A percentile compares a stretch with the other conserved stretches of the same genome.
These are phyloP conservation scores for Hylaea fasciaria DNA, from an alignment of 2,888 invertebrate species.

Conservation along the genomic window DNA sequence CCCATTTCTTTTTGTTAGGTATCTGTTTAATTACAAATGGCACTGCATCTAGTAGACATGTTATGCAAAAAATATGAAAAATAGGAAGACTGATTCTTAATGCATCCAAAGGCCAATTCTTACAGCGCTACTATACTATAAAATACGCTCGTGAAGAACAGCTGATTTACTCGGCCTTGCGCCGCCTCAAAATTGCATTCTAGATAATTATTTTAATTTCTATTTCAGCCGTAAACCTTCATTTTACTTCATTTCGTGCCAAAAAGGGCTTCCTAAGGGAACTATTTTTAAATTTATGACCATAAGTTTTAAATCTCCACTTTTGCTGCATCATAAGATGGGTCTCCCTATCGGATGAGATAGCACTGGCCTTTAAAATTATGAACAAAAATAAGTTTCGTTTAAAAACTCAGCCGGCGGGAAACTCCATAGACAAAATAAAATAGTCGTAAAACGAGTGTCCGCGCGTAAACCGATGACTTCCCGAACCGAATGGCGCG, in stretches of 20 bases:
- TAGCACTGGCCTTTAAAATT: background rate
- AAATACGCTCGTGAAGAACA: slow-evolving; percentile 23
- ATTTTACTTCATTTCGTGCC: too few relatives aligned
- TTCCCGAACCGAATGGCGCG: slow-evolving; percentile 47
- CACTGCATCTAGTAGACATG: too few relatives aligned
- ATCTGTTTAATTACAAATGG: too few relatives aligned
- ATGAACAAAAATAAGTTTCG: slow-evolving; percentile 1
- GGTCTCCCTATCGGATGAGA: too few relatives aligned
- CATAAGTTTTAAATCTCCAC: too few relatives aligned
- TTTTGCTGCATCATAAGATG: too few relatives aligned
- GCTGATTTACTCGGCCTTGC: slow-evolving; percentile 47
- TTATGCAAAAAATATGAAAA: too few relatives aligned
- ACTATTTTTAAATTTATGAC: too few relatives aligned
- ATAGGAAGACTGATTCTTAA: too few relatives aligned
- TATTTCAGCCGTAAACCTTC: slow-evolving; percentile 6
- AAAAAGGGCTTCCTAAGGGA: too few relatives aligned
- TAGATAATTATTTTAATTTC: slow-evolving; percentile 78
- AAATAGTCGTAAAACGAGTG: slow-evolving; percentile 49
- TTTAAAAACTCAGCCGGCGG: slow-evolving; percentile 28
- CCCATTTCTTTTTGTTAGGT: slow-evolving; percentile 4
- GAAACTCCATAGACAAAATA: slow-evolving; percentile 41
- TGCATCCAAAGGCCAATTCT: slow-evolving; percentile 8
- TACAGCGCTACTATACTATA: background rate
- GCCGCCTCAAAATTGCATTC: slow-evolving; percentile 60
- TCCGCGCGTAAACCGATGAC: slow-evolving; percentile 57